Evolutionary conservation across 1,140 invertebrate species (phyloP), one percentile per base, ranked within the genome.

Genomic region (Heliconius melpomene): DNA sequence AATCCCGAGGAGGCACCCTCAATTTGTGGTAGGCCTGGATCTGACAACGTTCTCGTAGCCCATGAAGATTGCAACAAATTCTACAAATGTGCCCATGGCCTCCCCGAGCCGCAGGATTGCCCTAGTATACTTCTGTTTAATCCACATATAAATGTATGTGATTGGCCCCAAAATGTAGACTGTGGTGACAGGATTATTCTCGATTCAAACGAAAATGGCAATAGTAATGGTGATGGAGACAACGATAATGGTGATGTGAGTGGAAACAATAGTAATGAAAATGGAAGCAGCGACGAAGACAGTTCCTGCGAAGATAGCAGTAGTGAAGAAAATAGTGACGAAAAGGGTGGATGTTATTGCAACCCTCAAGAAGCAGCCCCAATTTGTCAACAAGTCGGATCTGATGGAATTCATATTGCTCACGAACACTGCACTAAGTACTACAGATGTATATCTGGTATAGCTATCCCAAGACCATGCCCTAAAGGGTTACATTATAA

Each of bases 151-250:
- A 90, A 95, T 89, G 89, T 95, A 81, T 95, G 97, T 88, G 95
- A 97, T 84, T 95, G 96, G 95, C 90, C 96, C 46, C 80, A 95
- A 75, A 89, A 95, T 82, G 95, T 98, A 2, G 77, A 88, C 2
- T 90, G 89, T 66, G 83, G 75, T 13, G 84, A 87, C 18, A 83
- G 87, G 76, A 26, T 83, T 8, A 79, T 83, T 16, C 80, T 79
- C 1, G 80, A 83, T 29, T 26, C 26, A 40, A 23, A 70, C n/a
- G 74, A 80, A 26, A 71, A 80, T 20, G 74, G 40, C 29, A 70
- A 52, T 38, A 74, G 40, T 72, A 52, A 70, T n/a, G 75, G 40
- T 20, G 46, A 32, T 79, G 78, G 20, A 38, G 95, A 97, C 85
- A 26, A 32, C 18, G 54, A 11, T 1, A 74, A 75, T 71, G 75